A percentile compares a stretch with the other conserved stretches of the same genome.
Evolutionary conservation across 1,140 invertebrate species (phyloP).

Genomic region (Drosophila leontia): DNA sequence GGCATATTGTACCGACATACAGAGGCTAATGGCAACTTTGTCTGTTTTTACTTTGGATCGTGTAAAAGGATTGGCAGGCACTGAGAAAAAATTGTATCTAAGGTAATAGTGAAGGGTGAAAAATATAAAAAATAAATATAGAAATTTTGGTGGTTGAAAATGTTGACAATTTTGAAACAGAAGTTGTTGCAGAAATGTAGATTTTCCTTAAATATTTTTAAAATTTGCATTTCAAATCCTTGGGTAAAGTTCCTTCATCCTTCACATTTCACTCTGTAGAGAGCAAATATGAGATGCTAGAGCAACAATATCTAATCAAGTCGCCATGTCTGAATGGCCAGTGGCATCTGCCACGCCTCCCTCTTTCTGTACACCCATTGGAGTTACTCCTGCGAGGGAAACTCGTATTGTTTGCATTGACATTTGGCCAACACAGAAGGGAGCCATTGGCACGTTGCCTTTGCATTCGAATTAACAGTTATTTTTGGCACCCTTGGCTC

Average conservation of each 20-base stretch:
- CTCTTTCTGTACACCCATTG: background rate
- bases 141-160: background rate
- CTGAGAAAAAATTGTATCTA: background rate
- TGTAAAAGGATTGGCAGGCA: conserved; percentile 4
- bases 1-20: conserved; percentile 74
- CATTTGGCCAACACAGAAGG: conserved; percentile 55
- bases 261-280: background rate
- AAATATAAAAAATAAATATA: background rate
- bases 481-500: conserved; percentile 67
- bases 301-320: conserved; percentile 80
- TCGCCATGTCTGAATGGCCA: conserved; percentile 50
- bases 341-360: conserved; percentile 15
- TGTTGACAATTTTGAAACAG: background rate
- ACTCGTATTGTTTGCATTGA: conserved; percentile 71
- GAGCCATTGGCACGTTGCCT: conserved; percentile 77
- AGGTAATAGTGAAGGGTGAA: background rate
- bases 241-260: background rate
- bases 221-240: background rate
- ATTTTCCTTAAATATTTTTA: background rate
- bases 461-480: conserved; percentile 81
- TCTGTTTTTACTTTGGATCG: conserved; percentile 24
- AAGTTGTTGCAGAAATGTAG: background rate
- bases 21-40: conserved; percentile 70
- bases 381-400: conserved; percentile 4
- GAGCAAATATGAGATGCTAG: conserved; percentile 24